A percentile compares a stretch with the other conserved stretches of the same genome.
Evolutionary conservation across 2,113 vertebrate genomes (phyloP).

Genomic region (Corapipo altera): DNA sequence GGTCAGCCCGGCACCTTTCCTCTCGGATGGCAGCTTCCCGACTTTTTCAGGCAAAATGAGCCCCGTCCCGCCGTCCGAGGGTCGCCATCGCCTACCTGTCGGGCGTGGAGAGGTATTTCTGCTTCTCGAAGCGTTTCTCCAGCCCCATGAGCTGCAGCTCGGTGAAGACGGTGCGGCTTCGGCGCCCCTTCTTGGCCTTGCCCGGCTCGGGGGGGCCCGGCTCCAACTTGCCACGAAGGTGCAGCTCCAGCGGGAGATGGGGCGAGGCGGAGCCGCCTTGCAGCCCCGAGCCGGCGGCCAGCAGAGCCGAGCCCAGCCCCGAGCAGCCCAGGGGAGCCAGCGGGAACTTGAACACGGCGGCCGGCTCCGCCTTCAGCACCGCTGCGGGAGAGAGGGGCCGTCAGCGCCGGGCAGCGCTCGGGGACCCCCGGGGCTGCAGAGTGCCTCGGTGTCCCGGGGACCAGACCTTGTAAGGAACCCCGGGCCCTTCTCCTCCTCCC

Average conservation of each 20-base stretch:
- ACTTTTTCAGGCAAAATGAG: background rate
- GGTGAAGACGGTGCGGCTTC: conserved; percentile 97
- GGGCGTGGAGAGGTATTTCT: conserved; percentile 97
- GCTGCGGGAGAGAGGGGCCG: conserved; percentile 54
- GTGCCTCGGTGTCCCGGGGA: background rate
- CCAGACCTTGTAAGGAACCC: rapidly evolving
- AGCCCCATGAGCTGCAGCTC: conserved; percentile 98
- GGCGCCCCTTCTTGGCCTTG: conserved; percentile 94
- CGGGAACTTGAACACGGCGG: conserved; percentile 92
- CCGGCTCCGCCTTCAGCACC: conserved; percentile 90
- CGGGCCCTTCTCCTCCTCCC: background rate
- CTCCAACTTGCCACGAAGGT: conserved; percentile 94
- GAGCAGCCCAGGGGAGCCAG: conserved; percentile 89
- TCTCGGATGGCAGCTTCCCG: background rate
- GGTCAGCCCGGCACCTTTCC: background rate
- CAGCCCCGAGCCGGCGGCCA: conserved; percentile 84
- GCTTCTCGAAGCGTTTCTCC: conserved; percentile 98
- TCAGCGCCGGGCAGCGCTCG: background rate
- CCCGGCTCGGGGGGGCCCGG: conserved; percentile 75
- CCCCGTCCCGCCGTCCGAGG: background rate
- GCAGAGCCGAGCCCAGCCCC: conserved; percentile 83
- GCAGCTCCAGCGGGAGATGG: conserved; percentile 93
- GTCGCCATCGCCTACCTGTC: conserved; percentile 82
- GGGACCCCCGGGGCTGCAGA: background rate
- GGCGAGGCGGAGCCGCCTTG: conserved; percentile 78